phyloP scores from a whole-genome alignment of 1,140 invertebrate genomes.

The Asbolus verrucosus region DNA sequence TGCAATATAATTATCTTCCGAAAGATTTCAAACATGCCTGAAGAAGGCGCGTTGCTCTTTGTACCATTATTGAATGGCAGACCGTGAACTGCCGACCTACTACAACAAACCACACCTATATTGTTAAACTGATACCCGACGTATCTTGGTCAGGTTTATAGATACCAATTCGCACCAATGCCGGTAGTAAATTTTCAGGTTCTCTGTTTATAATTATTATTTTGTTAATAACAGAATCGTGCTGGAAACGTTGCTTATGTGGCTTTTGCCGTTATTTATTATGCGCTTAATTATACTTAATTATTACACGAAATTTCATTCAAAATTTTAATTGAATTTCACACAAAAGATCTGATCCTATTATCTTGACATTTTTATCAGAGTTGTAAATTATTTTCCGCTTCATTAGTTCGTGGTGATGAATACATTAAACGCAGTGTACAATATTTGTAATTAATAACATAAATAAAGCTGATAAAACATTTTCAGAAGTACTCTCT shows the following conservation, averaged over 20 bases:
- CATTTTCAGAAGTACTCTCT: not conserved
- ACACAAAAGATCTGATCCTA: slow-evolving; percentile 27
- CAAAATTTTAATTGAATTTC: slow-evolving; percentile 28
- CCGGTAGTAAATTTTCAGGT: no score
- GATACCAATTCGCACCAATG: slow-evolving; percentile 4
- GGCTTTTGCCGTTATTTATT: slow-evolving; percentile 2
- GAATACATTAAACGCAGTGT: slow-evolving; percentile 38
- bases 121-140: slow-evolving; percentile 12
- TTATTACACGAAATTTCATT: slow-evolving; percentile 9
- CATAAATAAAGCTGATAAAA: slow-evolving; percentile 1
- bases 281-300: slow-evolving; percentile 13
- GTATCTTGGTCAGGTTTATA: slow-evolving; percentile 33
- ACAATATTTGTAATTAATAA: no score
- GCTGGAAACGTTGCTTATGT: no score
- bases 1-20: no score
- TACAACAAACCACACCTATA: slow-evolving; percentile 34
- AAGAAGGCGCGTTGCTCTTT: slow-evolving; percentile 15
- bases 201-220: no score
- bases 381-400: slow-evolving; percentile 22
- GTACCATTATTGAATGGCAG: slow-evolving; percentile 20
- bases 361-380: slow-evolving; percentile 34
- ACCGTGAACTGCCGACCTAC: slow-evolving; percentile 43
- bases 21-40: slow-evolving; percentile 3
- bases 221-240: no score
- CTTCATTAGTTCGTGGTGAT: slow-evolving; percentile 19